Percentiles rank a stretch among this genome's conserved stretches.
Conservation (phyloP, 2,113 vertebrate species). For the Tragelaphus strepsiceros region DNA sequence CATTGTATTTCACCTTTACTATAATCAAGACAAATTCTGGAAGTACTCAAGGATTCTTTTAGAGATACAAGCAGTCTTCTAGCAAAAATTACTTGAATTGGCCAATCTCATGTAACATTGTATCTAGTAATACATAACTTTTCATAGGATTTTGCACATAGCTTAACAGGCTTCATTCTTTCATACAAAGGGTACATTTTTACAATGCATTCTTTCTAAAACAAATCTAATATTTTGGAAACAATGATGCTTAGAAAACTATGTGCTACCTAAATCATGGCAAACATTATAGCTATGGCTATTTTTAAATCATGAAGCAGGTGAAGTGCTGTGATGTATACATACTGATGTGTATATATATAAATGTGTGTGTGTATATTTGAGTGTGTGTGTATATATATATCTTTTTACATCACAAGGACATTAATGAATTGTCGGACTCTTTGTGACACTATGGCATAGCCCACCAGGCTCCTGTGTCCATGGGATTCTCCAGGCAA, state of each 20-base stretch:
- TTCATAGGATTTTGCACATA: not conserved
- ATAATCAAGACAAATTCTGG: conserved; percentile 7
- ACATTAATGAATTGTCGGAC: not conserved
- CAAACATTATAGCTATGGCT: not conserved
- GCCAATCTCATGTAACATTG: not conserved
- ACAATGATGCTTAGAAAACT: not conserved
- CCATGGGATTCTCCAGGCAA: not conserved
- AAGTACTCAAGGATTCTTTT: not conserved
- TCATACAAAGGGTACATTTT: not conserved
- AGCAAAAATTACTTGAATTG: not conserved
- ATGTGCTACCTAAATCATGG: not conserved
- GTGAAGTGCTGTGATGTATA: not conserved
- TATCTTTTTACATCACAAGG: not conserved
- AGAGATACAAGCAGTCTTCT: not conserved
- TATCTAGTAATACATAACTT: not conserved
- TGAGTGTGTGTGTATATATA: accelerated
- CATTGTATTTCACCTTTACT: not conserved
- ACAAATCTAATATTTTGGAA: not conserved
- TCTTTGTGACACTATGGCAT: not conserved
- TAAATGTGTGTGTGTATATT: not conserved
- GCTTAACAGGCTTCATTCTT: not conserved
- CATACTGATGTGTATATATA: not conserved
- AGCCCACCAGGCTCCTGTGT: not conserved
- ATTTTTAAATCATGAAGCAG: not conserved
- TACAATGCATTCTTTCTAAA: not conserved